A percentile compares a stretch with the other conserved stretches of the same genome.
Conservation (phyloP, 2,113 vertebrate genomes). For the Phocoena phocoena region DNA sequence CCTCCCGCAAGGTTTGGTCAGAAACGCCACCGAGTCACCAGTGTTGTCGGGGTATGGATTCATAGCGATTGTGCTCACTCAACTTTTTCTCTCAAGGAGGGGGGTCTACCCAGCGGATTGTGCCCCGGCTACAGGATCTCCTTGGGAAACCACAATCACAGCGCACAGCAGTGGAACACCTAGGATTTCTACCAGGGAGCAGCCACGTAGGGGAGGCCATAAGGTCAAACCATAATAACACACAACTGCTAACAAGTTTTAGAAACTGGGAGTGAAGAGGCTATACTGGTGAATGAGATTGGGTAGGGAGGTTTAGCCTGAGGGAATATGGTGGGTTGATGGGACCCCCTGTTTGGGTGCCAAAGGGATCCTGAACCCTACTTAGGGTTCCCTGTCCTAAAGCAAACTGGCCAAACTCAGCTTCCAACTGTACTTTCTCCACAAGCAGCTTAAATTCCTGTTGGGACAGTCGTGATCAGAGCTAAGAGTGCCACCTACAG, state of each 20-base stretch:
- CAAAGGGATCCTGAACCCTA: not conserved
- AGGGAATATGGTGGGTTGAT: not conserved
- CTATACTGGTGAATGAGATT: not conserved
- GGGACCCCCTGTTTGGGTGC: not conserved
- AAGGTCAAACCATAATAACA: not conserved
- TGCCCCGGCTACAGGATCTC: not conserved
- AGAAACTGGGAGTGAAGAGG: not conserved
- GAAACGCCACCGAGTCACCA: not conserved
- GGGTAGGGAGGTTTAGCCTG: not conserved
- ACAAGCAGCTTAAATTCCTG: constrained; percentile 9
- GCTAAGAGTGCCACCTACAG: constrained; percentile 84
- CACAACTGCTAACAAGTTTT: not conserved
- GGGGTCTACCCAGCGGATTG: not conserved
- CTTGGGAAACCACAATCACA: not conserved
- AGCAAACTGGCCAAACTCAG: accelerated
- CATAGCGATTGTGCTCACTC: not conserved
- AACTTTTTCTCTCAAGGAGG: not conserved
- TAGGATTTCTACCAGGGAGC: not conserved
- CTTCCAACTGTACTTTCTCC: not conserved
- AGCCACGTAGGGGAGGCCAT: not conserved
- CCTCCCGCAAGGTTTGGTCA: not conserved
- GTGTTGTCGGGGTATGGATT: not conserved
- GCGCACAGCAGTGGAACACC: not conserved
- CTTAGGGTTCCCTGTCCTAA: not conserved
- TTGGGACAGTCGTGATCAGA: constrained; percentile 62